Evolutionary conservation across 2,113 vertebrate species (phyloP), one percentile per base, ranked within the genome.

Genomic region (Rhadina sibilatrix): DNA sequence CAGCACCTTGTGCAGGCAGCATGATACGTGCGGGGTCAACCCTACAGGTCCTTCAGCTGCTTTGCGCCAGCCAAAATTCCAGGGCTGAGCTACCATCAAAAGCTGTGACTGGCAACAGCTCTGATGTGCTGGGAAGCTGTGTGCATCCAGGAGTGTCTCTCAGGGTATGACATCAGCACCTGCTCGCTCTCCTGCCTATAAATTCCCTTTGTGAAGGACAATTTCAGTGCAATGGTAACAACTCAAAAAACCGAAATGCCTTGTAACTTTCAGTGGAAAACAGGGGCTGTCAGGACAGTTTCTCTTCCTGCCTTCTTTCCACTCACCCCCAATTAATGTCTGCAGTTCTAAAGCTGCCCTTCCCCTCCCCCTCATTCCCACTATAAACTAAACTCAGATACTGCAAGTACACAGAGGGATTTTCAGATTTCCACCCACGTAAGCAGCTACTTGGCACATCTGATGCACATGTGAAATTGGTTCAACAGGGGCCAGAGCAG

Each of bases 11-110:
- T 27, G 15, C 0, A 1, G 22, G 38, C 13, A 71, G 52, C 56
- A 71, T 44, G 24, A 37, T 38, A 12, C 2, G 4, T 0, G 0
- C 0, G 2, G 8, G 42, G 33, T 47, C 59, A 59, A 0, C 16
- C 21, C 18, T 66, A 35, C 28, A 53, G 30, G 21, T 53, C 23
- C 28, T 80, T 40, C 50, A 40, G 23, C 24, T 2, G 0, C 52
- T 70, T 31, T 57, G 47, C 50, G 63, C 16, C 7, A 27, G 47
- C 35, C 49, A 40, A n/a, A 90, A 42, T 52, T 31, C 28, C 1
- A 0, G n/a, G 24, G 15, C 3, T 0, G 0, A 64, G 44, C 19
- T 61, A 52, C 22, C 38, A 66, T 57, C 54, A 89, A 47, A 44
- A 64, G 49, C 57, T n/a, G 24, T 1, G 7, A 28, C 6, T 17